Evolutionary conservation across 1,140 invertebrate genomes (phyloP), one percentile per base, ranked within the genome.

Genomic region (Lepidurus arcticus): DNA sequence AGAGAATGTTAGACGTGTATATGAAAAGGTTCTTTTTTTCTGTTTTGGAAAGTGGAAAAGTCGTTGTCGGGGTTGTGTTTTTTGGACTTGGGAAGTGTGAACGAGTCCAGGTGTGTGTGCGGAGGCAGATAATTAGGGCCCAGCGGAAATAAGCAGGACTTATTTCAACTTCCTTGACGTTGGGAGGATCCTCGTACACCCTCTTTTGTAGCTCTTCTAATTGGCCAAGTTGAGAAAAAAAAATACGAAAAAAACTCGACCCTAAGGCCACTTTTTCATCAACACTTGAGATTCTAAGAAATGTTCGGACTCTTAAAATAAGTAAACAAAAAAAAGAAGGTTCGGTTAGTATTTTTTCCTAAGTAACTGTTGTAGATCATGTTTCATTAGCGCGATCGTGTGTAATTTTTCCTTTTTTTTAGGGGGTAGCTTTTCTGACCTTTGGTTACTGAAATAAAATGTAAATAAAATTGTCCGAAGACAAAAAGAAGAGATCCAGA

Each of bases 31-130:
- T 73, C 2, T 73, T 73, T 3, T 4, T 73, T 24, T n/a, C 2
- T 24, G 2, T n/a, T 73, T 73, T 73, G 65, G 3, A 24, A 73
- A 73, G 21, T 16, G 2, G 53, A 73, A 2, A 73, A 73, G 53
- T 65, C 9, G 21, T 13, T 13, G 16, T 65, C 34, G 34, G 34
- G 8, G 16, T 16, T 1, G 6, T 16, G 16, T 65, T 65, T 65
- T 16, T 65, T 65, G 6, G 16, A 13, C 10, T 16, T 65, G 53
- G 53, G 16, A 7, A 21, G 53, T 65, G 53, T 65, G 53, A 65
- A 65, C 16, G 53, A 65, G 53, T 65, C n/a, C 53, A 65, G 53
- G 53, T 65, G 53, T 65, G 53, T 65, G 53, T 65, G 53, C 53
- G 53, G 53, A 47, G 53, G 13, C 53, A 65, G 16, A 65, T 65